phyloP scores from a whole-genome alignment of 2,113 vertebrate species.

The Tachysurus vachellii region DNA sequence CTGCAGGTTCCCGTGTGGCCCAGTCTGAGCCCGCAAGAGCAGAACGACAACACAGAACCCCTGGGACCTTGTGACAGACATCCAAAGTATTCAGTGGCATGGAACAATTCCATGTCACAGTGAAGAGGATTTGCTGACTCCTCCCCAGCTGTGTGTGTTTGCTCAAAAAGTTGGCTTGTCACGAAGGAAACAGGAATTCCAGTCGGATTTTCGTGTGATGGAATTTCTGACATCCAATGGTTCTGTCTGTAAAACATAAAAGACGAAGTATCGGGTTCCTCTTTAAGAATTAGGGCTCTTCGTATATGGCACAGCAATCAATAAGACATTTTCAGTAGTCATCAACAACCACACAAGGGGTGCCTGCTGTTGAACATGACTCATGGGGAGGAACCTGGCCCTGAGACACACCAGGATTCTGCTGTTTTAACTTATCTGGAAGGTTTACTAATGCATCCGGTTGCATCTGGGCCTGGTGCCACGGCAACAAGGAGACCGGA shows the following conservation, averaged over 20 bases:
- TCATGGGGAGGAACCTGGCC: constrained; percentile 99
- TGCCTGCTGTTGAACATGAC: constrained; percentile 99
- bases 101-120: constrained; percentile 65
- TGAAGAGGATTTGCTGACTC: constrained; percentile 66
- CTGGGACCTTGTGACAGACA: constrained; percentile 58
- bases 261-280: background rate
- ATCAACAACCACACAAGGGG: constrained; percentile 75
- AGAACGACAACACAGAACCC: constrained; percentile 60
- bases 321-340: constrained; percentile 66
- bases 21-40: constrained; percentile 63
- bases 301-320: constrained; percentile 58
- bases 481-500: constrained; percentile 83
- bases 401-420: constrained; percentile 99
- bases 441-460: constrained; percentile 99
- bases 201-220: constrained; percentile 50
- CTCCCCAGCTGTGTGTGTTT: constrained; percentile 49
- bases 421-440: constrained; percentile 99
- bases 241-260: constrained; percentile 12
- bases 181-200: constrained; percentile 62
- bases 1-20: constrained; percentile 62
- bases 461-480: constrained; percentile 90
- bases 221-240: constrained; percentile 54
- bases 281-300: constrained; percentile 47
- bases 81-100: constrained; percentile 64
- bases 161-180: constrained; percentile 55